Evolutionary conservation across 2,888 invertebrate species (phyloP).

Genomic region (Ecliptopera silaceata): DNA sequence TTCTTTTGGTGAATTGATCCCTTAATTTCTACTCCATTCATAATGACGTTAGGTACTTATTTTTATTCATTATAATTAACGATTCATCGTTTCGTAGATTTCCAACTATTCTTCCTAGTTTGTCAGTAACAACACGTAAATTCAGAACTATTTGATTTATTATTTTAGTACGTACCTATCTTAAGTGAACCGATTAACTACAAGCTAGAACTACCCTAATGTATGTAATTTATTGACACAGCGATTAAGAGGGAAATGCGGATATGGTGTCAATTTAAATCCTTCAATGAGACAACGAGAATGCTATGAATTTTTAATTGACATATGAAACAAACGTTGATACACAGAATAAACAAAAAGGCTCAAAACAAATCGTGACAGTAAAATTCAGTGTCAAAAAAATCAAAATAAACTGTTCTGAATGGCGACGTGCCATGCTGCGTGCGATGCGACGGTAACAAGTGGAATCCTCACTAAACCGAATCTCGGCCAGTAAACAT

Average conservation of each 20-base stretch:
- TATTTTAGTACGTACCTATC: not conserved
- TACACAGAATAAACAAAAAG: conserved; percentile 56
- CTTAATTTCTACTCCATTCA: too few species aligned
- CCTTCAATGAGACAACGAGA: not conserved
- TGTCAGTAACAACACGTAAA: too few species aligned
- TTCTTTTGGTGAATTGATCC: too few species aligned
- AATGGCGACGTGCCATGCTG: conserved; percentile 44
- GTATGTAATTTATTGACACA: not conserved
- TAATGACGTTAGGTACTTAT: too few species aligned
- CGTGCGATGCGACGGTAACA: conserved; percentile 47
- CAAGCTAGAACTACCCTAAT: not conserved
- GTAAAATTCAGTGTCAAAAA: conserved; percentile 44
- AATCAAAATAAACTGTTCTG: conserved; percentile 49
- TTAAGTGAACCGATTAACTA: too few species aligned
- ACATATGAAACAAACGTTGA: conserved; percentile 24
- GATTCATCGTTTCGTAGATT: too few species aligned
- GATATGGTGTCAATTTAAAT: not conserved
- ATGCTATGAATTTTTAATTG: conserved; percentile 31
- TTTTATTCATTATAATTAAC: too few species aligned
- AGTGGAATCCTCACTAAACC: conserved; percentile 56
- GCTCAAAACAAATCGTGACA: conserved; percentile 49
- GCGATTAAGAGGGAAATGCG: not conserved
- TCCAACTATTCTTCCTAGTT: too few species aligned
- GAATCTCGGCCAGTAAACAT: conserved; percentile 67
- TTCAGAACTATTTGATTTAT: too few species aligned